A percentile compares a stretch with the other conserved stretches of the same genome.
These are phyloP conservation scores for Ursus arctos DNA, from an alignment of 2,113 vertebrate species.

Conservation along the genomic window DNA sequence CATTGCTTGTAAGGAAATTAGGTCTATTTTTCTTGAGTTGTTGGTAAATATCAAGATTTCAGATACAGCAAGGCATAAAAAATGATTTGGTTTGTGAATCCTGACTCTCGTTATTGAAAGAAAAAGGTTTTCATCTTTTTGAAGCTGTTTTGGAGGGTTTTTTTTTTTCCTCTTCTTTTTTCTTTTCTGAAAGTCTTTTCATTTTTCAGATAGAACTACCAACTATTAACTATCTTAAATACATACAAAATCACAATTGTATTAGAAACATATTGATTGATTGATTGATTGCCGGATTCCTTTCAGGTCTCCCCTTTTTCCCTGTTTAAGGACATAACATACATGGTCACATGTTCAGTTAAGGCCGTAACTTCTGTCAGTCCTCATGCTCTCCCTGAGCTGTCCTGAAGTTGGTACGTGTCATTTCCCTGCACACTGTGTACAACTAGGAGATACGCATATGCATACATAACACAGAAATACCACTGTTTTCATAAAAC, in stretches of 20 bases:
- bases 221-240: conserved; percentile 37
- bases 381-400: background rate
- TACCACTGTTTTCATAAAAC: background rate
- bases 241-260: background rate
- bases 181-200: background rate
- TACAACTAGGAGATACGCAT: background rate
- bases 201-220: background rate
- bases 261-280: background rate
- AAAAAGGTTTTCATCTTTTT: background rate
- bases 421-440: background rate
- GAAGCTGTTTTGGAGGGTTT: background rate
- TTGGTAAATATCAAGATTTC: conserved; percentile 18
- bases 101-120: background rate
- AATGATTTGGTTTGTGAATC: background rate
- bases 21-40: background rate
- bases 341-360: background rate
- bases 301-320: background rate
- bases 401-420: background rate
- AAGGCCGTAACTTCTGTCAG: background rate
- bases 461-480: background rate
- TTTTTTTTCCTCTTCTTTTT: background rate
- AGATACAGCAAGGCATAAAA: background rate
- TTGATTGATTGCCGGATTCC: background rate
- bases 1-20: background rate
- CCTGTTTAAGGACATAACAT: background rate